phyloP scores from a whole-genome alignment of 2,113 vertebrate genomes.

The Zosterops hypoxanthus region DNA sequence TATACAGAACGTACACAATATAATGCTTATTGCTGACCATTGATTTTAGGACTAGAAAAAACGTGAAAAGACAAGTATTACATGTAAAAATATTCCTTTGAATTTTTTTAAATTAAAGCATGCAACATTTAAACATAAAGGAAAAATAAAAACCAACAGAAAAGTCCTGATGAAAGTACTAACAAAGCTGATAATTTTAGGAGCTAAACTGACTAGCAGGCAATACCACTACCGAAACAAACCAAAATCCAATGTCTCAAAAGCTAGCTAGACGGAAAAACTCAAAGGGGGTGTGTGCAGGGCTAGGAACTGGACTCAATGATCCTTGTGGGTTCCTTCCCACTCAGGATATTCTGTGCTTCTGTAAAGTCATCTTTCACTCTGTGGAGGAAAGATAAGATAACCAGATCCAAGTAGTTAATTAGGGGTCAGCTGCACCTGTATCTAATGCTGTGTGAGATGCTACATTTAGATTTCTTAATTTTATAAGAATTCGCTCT shows the following conservation, averaged over 20 bases:
- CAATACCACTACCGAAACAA: not conserved
- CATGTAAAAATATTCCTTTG: not conserved
- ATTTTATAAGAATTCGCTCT: accelerated
- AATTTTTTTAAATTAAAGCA: not conserved
- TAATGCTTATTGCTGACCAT: not conserved
- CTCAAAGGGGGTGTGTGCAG: not conserved
- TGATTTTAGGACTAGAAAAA: not conserved
- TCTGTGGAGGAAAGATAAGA: not conserved
- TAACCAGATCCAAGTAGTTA: not conserved
- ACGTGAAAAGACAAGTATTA: not conserved
- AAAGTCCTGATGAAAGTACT: not conserved
- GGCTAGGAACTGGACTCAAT: not conserved
- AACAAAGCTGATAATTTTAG: not conserved
- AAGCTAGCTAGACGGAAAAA: not conserved
- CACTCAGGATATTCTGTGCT: not conserved
- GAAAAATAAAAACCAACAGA: not conserved
- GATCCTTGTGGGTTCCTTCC: not conserved
- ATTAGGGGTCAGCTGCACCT: not conserved
- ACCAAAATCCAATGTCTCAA: not conserved
- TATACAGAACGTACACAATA: not conserved
- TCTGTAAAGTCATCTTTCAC: not conserved
- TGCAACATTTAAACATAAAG: not conserved
- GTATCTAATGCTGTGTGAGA: not conserved
- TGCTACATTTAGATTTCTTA: not conserved
- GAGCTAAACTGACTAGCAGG: not conserved